These are phyloP conservation scores for Drosophila punjabiensis DNA, from an alignment of 1,140 invertebrate genomes.

Conservation along the genomic window DNA sequence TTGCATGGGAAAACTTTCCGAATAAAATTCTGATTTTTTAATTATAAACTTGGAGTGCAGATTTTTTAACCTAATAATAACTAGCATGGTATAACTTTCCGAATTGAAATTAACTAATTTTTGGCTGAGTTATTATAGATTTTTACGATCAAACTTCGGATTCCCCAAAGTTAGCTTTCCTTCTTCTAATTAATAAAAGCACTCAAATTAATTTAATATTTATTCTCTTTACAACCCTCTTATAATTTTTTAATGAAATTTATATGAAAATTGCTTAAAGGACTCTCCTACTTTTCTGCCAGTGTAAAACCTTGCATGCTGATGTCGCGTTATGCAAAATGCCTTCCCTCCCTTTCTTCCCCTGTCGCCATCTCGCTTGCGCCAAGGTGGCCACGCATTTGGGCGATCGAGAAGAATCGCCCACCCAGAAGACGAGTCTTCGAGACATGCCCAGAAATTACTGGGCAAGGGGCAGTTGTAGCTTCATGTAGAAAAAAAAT, in stretches of 20 bases:
- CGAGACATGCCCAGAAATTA: slow-evolving; percentile 25
- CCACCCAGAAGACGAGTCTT: slow-evolving; percentile 67
- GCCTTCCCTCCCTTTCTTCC: slow-evolving; percentile 18
- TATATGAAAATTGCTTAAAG: background rate
- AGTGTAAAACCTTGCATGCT: slow-evolving; percentile 56
- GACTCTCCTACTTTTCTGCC: background rate
- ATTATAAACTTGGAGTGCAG: too few species aligned
- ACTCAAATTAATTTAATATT: too few species aligned
- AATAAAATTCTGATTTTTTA: too few species aligned
- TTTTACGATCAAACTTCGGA: too few species aligned
- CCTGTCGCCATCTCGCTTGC: slow-evolving; percentile 4
- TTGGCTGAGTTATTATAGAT: too few species aligned
- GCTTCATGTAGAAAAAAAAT: background rate
- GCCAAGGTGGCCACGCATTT: slow-evolving; percentile 44
- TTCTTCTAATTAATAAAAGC: too few species aligned
- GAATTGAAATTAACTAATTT: too few species aligned
- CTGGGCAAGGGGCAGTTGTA: slow-evolving; percentile 6
- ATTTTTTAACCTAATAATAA: too few species aligned
- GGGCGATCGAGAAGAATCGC: slow-evolving; percentile 43
- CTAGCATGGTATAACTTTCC: too few species aligned
- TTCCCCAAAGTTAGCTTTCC: too few species aligned
- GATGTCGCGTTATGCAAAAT: slow-evolving; percentile 79
- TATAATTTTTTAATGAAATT: background rate
- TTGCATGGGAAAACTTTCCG: too few species aligned
- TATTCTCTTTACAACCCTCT: background rate